Evolutionary conservation across 2,113 vertebrate species (phyloP), one percentile per base, ranked within the genome.

Genomic region (Tringa solitaria): DNA sequence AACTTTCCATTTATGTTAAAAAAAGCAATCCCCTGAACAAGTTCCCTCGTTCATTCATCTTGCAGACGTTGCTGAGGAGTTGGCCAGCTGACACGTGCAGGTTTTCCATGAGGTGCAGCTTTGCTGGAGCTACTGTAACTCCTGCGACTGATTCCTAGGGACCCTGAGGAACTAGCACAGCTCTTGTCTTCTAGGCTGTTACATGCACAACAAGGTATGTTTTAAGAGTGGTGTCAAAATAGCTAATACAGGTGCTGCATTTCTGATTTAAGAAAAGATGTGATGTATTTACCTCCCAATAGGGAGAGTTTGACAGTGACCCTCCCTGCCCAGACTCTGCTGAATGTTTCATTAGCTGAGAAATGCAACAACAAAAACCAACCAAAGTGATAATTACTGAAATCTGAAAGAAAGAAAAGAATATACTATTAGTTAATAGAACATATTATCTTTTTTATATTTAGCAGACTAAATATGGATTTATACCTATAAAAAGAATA

Each of bases 231-330:
- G 90, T 96, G 92, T 90, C 46, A 79, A 93, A 95, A 87, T 14
- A 94, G 73, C 57, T 74, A 89, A 94, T 81, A 35, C 46, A 51
- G 87, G 77, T 56, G 63, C 75, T 88, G 84, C 70, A 39, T 76
- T 91, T 84, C 93, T 93, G 91, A 78, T 91, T 88, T 93, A 86
- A 95, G 95, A 89, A 94, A 45, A 50, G 28, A 43, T 67, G 72
- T 77, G 32, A 12, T 82, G 56, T 24, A 75, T 30, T 81, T 63
- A 54, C 45, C 76, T 79, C 87, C 59, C 20, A 18, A 33, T 32
- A 28, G 60, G 63, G 32, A 80, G 70, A 69, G 23, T 65, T 48
- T 65, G 81, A 53, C 24, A 37, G 81, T 33, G 65, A 69, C 45
- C 48, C 60, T 61, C 26, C 65, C 61, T 65, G 65, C 84, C 48